Evolutionary conservation across 2,113 vertebrate species (phyloP).

Genomic region (Sterna hirundo): DNA sequence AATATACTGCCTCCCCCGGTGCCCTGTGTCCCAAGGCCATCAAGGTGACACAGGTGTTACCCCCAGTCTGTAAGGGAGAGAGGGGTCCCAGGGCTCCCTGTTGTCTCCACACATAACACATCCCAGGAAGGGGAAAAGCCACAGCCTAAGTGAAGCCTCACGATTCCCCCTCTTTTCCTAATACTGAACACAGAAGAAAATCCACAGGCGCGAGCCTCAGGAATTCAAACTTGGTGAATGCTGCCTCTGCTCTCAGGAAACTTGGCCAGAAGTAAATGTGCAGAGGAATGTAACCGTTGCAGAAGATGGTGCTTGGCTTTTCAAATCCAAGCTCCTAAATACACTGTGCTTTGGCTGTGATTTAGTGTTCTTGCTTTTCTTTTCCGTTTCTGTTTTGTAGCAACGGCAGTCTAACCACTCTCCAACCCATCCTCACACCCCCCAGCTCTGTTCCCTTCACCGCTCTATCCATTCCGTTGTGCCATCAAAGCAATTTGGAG

Average conservation of each 20-base stretch:
- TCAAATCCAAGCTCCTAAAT: slow-evolving; percentile 28
- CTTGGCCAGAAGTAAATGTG: neutral
- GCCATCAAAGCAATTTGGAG: neutral
- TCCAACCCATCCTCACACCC: neutral
- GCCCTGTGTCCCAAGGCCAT: neutral
- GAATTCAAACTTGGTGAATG: neutral
- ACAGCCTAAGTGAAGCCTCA: neutral
- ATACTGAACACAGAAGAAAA: neutral
- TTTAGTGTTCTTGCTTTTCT: neutral
- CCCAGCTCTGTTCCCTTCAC: neutral
- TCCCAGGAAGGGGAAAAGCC: neutral
- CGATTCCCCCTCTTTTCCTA: neutral
- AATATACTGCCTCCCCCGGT: neutral
- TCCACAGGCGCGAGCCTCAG: neutral
- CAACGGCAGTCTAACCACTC: neutral
- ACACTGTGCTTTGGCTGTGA: neutral
- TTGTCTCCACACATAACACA: neutral
- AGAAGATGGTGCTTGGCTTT: neutral
- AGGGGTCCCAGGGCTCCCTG: neutral
- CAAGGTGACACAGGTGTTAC: accelerated
- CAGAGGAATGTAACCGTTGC: slow-evolving; percentile 17
- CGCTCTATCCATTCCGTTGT: neutral
- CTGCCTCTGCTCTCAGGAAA: slow-evolving; percentile 14
- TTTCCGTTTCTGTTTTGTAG: slow-evolving; percentile 24
- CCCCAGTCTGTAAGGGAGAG: accelerated